These are phyloP conservation scores for Metopolophium dirhodum DNA, from an alignment of 1,140 invertebrate species.

Conservation along the genomic window DNA sequence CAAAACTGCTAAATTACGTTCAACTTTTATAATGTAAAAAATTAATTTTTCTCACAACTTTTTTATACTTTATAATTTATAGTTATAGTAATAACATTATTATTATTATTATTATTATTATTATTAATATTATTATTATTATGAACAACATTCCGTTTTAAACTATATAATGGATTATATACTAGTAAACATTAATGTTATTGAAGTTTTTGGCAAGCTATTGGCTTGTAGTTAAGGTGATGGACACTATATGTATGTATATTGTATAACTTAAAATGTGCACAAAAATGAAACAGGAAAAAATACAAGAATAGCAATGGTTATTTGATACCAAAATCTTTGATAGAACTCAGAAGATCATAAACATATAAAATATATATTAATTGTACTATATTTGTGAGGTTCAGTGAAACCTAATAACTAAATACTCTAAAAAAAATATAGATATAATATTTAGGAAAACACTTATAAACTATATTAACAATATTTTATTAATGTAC, in stretches of 20 bases:
- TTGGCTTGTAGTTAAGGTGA: not conserved
- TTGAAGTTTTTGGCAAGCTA: not conserved
- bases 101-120: not conserved
- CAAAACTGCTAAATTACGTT: slow-evolving; percentile 29
- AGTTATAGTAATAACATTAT: not conserved
- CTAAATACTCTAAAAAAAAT: slow-evolving; percentile 7
- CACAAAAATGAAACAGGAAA: not conserved
- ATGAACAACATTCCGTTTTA: not conserved
- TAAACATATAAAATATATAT: slow-evolving; percentile 24
- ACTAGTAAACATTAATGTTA: not conserved
- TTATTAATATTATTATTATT: not conserved
- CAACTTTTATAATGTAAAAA: not conserved
- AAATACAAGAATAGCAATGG: not conserved
- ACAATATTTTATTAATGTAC: slow-evolving; percentile 34
- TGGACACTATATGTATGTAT: not conserved
- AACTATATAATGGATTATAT: not conserved
- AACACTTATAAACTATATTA: slow-evolving; percentile 51
- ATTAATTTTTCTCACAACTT: not conserved
- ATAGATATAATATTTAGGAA: slow-evolving; percentile 37
- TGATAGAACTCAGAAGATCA: not conserved
- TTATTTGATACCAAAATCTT: not conserved
- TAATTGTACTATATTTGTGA: slow-evolving; percentile 53
- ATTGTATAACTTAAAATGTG: not conserved
- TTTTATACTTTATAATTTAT: not conserved
- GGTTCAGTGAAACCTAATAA: slow-evolving; percentile 1